phyloP scores from a whole-genome alignment of 2,888 invertebrate species.

The Drosophila tripunctata region DNA sequence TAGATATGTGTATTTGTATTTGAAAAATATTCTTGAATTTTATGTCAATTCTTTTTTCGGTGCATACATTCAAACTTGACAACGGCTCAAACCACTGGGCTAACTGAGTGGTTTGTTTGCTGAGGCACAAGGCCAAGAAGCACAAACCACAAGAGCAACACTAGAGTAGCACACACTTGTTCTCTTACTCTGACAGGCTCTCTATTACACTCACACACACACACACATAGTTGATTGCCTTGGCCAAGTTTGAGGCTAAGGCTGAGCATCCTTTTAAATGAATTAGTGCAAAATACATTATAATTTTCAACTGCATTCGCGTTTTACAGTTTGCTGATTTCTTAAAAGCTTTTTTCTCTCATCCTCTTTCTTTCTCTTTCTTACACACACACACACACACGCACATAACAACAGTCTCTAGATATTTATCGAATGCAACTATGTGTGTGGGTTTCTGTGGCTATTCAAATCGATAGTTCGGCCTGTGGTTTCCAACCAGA shows the following conservation, averaged over 20 bases:
- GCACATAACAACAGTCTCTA: not conserved
- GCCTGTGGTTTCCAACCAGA: conserved; percentile 3
- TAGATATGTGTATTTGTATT: too few relatives aligned
- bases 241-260: conserved; percentile 66
- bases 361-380: conserved; percentile 6
- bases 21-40: too few relatives aligned
- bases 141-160: conserved; percentile 34
- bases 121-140: conserved; percentile 62
- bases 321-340: conserved; percentile 50
- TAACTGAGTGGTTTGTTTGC: conserved; percentile 33
- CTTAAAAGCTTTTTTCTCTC: conserved; percentile 61
- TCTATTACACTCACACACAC: conserved; percentile 15
- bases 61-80: conserved; percentile 66
- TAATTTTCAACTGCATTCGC: conserved; percentile 55
- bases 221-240: conserved; percentile 34
- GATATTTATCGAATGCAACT: conserved; percentile 34
- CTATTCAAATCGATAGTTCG: conserved; percentile 49
- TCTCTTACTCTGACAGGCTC: conserved; percentile 18
- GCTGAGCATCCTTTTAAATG: conserved; percentile 69
- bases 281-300: conserved; percentile 68
- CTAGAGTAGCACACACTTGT: conserved; percentile 26
- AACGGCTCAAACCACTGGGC: conserved; percentile 28
- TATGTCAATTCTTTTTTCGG: not conserved
- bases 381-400: conserved; percentile 1
- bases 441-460: conserved; percentile 36